Percentiles rank a stretch among this genome's conserved stretches.
phyloP scores from a whole-genome alignment of 2,113 vertebrate genomes.

The Mormyrus iriodes region DNA sequence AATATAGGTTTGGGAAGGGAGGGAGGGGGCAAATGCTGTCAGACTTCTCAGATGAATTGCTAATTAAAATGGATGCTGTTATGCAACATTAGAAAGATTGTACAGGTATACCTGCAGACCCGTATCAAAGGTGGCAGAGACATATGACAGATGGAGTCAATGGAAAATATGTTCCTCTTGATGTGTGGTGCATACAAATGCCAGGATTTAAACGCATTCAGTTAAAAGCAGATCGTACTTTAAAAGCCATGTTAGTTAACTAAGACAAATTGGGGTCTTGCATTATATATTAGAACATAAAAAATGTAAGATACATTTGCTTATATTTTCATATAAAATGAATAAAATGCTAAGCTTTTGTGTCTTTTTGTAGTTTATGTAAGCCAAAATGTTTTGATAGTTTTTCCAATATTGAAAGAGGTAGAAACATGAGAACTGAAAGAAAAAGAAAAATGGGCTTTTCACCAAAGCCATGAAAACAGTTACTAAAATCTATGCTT shows the following conservation, averaged over 20 bases:
- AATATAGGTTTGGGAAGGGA: conserved; percentile 67
- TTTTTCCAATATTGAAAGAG: conserved; percentile 86
- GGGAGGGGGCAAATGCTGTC: conserved; percentile 68
- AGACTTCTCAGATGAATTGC: conserved; percentile 82
- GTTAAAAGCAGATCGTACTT: conserved; percentile 75
- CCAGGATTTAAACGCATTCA: conserved; percentile 57
- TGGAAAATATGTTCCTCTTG: conserved; percentile 47
- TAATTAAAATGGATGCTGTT: conserved; percentile 87
- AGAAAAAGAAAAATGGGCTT: conserved; percentile 63
- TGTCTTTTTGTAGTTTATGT: conserved; percentile 99
- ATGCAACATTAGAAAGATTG: conserved; percentile 96
- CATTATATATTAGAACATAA: conserved; percentile 89
- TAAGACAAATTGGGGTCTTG: conserved; percentile 80
- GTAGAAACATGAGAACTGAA: conserved; percentile 64
- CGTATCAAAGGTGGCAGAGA: conserved; percentile 62
- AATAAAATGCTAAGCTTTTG: conserved; percentile 99
- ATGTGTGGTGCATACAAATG: conserved; percentile 65
- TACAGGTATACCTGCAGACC: conserved; percentile 86
- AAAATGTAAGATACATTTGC: conserved; percentile 99
- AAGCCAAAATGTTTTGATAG: conserved; percentile 99
- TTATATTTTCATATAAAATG: conserved; percentile 99
- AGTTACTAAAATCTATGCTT: conserved; percentile 82
- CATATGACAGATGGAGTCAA: conserved; percentile 49
- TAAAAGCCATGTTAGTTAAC: conserved; percentile 82
- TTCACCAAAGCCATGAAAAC: conserved; percentile 87